These are phyloP conservation scores for Cephus rjabovi DNA, from an alignment of 2,888 invertebrate species.

Conservation along the genomic window DNA sequence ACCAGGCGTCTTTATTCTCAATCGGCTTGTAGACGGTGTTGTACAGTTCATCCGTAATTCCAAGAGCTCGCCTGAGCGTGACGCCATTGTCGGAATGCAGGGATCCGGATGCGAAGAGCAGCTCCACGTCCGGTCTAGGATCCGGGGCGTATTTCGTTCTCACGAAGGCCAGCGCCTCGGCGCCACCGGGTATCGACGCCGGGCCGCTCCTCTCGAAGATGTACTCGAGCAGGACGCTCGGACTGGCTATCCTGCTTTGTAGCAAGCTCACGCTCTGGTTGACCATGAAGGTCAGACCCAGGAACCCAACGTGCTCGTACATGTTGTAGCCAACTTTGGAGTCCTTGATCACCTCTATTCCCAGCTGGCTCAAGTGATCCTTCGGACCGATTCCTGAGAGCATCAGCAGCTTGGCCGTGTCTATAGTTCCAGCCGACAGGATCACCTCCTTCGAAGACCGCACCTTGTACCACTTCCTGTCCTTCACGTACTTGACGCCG, in stretches of 20 bases:
- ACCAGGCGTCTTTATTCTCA: slow-evolving; percentile 65
- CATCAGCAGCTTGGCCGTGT: slow-evolving; percentile 82
- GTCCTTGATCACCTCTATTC: slow-evolving; percentile 73
- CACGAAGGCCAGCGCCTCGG: slow-evolving; percentile 65
- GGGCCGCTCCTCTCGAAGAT: slow-evolving; percentile 56
- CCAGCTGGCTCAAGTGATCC: slow-evolving; percentile 70
- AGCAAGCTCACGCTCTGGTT: slow-evolving; percentile 72
- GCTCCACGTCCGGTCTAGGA: slow-evolving; percentile 62
- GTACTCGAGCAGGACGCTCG: slow-evolving; percentile 58
- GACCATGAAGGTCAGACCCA: slow-evolving; percentile 76
- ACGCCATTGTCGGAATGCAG: slow-evolving; percentile 68
- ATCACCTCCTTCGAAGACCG: slow-evolving; percentile 73
- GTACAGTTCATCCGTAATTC: slow-evolving; percentile 62
- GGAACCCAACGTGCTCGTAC: slow-evolving; percentile 76
- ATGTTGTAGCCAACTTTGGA: slow-evolving; percentile 76
- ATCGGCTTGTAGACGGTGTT: slow-evolving; percentile 65
- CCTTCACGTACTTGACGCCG: slow-evolving; percentile 68
- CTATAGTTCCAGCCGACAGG: slow-evolving; percentile 80
- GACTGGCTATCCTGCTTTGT: slow-evolving; percentile 41
- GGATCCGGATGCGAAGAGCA: slow-evolving; percentile 68
- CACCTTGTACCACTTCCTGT: slow-evolving; percentile 68
- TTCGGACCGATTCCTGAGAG: slow-evolving; percentile 76
- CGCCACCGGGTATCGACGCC: slow-evolving; percentile 65
- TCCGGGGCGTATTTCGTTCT: slow-evolving; percentile 65
- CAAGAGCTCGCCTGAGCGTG: slow-evolving; percentile 54